Evolutionary conservation across 2,888 invertebrate species (phyloP).

Genomic region (Acholoe squamosa): DNA sequence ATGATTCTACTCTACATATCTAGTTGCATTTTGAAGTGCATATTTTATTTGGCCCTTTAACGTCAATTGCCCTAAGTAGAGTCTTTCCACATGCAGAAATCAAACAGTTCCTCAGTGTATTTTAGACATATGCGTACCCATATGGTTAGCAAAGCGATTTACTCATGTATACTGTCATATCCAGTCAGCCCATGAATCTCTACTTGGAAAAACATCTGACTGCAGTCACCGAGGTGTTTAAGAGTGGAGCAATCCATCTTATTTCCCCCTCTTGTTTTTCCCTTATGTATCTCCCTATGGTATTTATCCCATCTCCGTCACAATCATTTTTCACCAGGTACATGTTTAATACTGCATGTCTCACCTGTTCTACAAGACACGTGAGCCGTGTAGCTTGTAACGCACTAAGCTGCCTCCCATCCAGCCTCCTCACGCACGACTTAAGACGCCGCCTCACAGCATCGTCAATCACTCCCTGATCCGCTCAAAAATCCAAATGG

Average conservation of each 20-base stretch:
- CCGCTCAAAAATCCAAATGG: constrained; percentile 38
- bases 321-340: constrained; percentile 19
- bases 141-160: no score
- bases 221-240: neutral
- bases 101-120: no score
- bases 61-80: no score
- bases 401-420: neutral
- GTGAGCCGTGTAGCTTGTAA: neutral
- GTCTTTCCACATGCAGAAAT: no score
- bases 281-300: neutral
- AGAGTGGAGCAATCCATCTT: neutral
- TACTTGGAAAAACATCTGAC: neutral
- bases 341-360: neutral
- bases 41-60: no score
- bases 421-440: neutral
- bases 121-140: no score
- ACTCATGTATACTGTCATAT: no score
- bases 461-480: constrained; percentile 20
- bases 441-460: neutral
- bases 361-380: neutral
- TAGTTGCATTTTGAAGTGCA: no score
- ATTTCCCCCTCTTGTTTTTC: neutral
- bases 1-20: no score
- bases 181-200: no score
- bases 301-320: constrained; percentile 17